These are phyloP conservation scores for Carcinoscorpius rotundicauda DNA, from an alignment of 1,140 invertebrate species.

Conservation along the genomic window DNA sequence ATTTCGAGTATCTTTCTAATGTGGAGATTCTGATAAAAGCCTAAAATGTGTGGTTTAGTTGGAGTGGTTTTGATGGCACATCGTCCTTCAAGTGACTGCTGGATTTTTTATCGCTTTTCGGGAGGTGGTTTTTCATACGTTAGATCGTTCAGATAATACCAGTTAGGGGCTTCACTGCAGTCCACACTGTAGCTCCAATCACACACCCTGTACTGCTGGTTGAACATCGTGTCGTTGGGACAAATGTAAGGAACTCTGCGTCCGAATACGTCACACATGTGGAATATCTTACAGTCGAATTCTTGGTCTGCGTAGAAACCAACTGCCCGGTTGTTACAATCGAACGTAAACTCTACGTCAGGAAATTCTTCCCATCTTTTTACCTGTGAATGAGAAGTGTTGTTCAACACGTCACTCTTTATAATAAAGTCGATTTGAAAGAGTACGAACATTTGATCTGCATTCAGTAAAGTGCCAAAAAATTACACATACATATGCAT, in stretches of 20 bases:
- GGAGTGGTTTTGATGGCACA: no score
- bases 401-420: no score
- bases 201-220: constrained; percentile 47
- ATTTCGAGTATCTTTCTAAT: no score
- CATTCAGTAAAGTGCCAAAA: no score
- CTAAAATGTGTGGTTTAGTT: no score
- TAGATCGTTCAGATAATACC: constrained; percentile 29
- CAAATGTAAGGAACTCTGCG: constrained; percentile 46
- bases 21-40: no score
- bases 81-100: no score
- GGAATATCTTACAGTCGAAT: constrained; percentile 49
- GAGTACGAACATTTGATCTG: no score
- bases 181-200: constrained; percentile 48
- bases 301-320: constrained; percentile 49
- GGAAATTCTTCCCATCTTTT: constrained; percentile 48
- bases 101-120: neutral
- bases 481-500: no score
- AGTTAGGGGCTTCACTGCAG: constrained; percentile 40
- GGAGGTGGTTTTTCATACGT: constrained; percentile 2
- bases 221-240: constrained; percentile 46
- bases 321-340: constrained; percentile 42
- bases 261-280: constrained; percentile 49
- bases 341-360: constrained; percentile 47
- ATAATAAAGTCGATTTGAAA: no score
- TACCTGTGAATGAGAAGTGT: constrained; percentile 25